These are phyloP conservation scores for Tenthredo mesomela DNA, from an alignment of 2,888 invertebrate genomes.

Conservation along the genomic window DNA sequence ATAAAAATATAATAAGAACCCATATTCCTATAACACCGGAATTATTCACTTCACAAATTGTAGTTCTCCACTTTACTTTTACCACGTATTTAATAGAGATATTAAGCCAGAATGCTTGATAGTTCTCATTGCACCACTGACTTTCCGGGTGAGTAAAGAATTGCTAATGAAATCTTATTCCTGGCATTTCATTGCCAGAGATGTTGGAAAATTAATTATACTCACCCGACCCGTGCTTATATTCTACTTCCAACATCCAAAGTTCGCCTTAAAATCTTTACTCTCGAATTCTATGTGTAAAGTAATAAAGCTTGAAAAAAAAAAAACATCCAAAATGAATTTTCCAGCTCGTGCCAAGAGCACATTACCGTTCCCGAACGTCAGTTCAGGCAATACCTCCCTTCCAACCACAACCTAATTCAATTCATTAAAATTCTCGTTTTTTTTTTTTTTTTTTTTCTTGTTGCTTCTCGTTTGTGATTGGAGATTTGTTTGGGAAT, in stretches of 20 bases:
- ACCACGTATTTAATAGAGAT: background rate
- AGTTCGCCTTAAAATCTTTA: background rate
- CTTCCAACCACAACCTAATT: background rate
- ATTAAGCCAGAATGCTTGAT: conserved; percentile 11
- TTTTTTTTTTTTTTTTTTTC: background rate
- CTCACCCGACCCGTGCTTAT: background rate
- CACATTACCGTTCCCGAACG: background rate
- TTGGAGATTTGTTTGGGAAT: background rate
- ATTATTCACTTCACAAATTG: background rate
- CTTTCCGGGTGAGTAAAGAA: background rate
- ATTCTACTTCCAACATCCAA: background rate
- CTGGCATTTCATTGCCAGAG: background rate
- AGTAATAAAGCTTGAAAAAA: background rate
- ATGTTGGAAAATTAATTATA: background rate
- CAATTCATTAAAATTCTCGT: background rate
- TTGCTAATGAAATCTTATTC: conserved; percentile 25
- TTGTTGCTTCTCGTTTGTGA: background rate
- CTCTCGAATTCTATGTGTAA: background rate
- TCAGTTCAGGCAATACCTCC: background rate
- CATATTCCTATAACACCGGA: background rate
- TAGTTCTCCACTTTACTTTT: background rate
- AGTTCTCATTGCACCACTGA: conserved; percentile 4
- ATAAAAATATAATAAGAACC: background rate
- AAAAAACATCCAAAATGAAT: background rate
- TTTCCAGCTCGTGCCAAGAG: background rate